Base-by-base conservation (phyloP, 2,113 vertebrate species). In the Ia io region DNA sequence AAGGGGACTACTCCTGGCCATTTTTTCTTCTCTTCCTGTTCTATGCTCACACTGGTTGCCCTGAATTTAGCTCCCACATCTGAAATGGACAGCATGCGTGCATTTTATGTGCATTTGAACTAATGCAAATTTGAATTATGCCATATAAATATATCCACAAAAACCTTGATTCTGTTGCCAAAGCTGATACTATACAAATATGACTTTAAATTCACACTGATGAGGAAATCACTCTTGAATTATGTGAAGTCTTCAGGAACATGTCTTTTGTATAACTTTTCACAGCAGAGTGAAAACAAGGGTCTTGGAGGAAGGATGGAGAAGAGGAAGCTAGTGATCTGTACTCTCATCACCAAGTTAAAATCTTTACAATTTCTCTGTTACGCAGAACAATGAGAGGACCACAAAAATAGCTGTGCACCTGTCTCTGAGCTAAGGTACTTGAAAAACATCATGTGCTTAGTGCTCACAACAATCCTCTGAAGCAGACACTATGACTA, bases 21-120 rank as follows among this genome's bases (percentile, higher is more conserved):
- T 13, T 42, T 51, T 87, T 40, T 51, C 78, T 85, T 73, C 83
- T 80, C 6, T 84, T 90, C 53, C 51, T 87, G 13, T 51, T 71
- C 69, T 86, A 20, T 88, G 70, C 25, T 86, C 32, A 76, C 63
- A 47, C 16, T 9, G 17, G 32, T 49, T 87, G 84, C n/a, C 51
- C 23, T 84, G 47, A 23, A 42, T 83, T 71, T 53, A 67, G 80
- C 53, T 78, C 23, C 23, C 76, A 79, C 59, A 65, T 76, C 13
- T 76, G 37, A 91, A 96, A 84, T 53, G 42, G 53, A 70, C 22
- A 63, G 32, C 69, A 37, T 65, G 14, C 77, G 71, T 77, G 25
- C 53, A 95, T 67, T 95, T 88, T 37, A 93, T 77, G 59, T 94
- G 73, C 93, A 87, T 61, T 71, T 83, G 40, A 91, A 89, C 22